Conservation (phyloP, 1,140 invertebrate genomes). For the Drosophila miranda region DNA sequence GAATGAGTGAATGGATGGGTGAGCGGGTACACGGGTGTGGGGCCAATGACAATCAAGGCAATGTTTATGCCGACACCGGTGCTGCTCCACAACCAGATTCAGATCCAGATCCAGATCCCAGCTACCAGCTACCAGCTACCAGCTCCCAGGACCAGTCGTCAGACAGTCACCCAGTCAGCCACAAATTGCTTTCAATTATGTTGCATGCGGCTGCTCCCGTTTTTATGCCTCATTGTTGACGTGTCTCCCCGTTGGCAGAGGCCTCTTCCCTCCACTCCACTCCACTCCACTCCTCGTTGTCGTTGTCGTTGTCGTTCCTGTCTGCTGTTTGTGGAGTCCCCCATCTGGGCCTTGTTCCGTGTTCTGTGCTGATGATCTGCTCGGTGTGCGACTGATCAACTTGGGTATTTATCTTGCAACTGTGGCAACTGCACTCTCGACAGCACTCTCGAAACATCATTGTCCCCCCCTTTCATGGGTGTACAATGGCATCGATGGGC, state of each 20-base stretch:
- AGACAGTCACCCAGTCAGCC: constrained; percentile 49
- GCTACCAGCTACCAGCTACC: too few relatives aligned
- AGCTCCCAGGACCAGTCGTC: neutral
- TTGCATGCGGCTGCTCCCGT: constrained; percentile 75
- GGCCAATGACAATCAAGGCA: constrained; percentile 73
- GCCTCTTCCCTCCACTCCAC: constrained; percentile 9
- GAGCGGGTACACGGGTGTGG: constrained; percentile 36
- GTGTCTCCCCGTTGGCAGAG: constrained; percentile 56
- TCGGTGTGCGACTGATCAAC: constrained; percentile 61
- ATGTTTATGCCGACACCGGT: constrained; percentile 70
- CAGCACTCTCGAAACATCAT: constrained; percentile 31
- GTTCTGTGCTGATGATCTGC: constrained; percentile 61
- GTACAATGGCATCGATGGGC: constrained; percentile 7
- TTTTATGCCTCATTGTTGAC: constrained; percentile 74
- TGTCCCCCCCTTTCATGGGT: constrained; percentile 26
- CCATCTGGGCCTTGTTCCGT: constrained; percentile 61
- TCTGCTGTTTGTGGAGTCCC: neutral
- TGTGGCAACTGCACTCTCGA: constrained; percentile 62
- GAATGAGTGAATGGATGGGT: constrained; percentile 22
- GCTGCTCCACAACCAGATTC: constrained; percentile 31
- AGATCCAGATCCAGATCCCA: neutral
- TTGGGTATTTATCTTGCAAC: constrained; percentile 69
- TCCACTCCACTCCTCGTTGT: neutral
- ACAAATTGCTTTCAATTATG: constrained; percentile 80
- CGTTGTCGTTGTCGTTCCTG: constrained; percentile 1